Conservation (phyloP, 2,888 invertebrate species). For the Nesidiocoris tenuis region DNA sequence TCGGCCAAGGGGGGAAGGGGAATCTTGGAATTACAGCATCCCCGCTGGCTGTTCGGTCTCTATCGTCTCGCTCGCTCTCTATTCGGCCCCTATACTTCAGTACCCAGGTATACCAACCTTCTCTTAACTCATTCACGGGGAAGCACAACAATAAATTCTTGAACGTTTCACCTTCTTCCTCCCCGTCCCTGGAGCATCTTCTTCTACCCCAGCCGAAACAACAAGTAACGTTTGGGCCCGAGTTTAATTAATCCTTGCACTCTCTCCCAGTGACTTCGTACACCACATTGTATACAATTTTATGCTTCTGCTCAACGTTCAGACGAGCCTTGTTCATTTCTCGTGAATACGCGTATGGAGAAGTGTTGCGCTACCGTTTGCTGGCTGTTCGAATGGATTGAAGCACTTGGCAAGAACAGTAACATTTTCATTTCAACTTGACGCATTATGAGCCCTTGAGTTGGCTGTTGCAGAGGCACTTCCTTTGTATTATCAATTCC, state of each 20-base stretch:
- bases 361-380: background rate
- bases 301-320: constrained; percentile 19
- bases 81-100: constrained; percentile 1
- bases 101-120: constrained; percentile 7
- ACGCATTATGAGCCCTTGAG: too few species aligned
- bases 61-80: background rate
- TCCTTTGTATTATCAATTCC: too few species aligned
- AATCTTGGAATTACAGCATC: constrained; percentile 15
- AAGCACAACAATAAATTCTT: constrained; percentile 42
- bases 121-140: constrained; percentile 33
- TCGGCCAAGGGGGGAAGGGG: background rate
- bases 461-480: too few species aligned
- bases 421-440: constrained; percentile 18
- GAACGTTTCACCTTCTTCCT: constrained; percentile 36
- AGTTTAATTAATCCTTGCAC: constrained; percentile 42
- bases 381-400: constrained; percentile 4
- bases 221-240: constrained; percentile 38
- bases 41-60: background rate
- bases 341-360: background rate
- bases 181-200: background rate
- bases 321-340: background rate
- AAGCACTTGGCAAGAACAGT: background rate
- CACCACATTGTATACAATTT: constrained; percentile 33
- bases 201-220: constrained; percentile 19
- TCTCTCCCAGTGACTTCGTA: constrained; percentile 27